Conservation (phyloP, 2,797 vertebrate genomes). For the Percopsis omiscomaycus region DNA sequence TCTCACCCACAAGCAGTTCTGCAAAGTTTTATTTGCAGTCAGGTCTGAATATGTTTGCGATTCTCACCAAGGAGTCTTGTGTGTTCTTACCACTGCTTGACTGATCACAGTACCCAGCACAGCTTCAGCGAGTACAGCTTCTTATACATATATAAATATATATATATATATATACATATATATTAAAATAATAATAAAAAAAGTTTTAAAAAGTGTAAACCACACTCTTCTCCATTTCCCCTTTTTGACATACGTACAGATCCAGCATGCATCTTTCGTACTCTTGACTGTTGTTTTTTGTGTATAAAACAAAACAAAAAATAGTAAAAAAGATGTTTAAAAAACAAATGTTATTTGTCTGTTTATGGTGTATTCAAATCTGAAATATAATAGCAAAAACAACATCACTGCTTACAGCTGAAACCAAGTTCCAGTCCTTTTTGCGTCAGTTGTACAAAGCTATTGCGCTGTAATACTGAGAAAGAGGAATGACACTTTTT, state of each 20-base stretch:
- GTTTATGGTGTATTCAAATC: slow-evolving; percentile 88
- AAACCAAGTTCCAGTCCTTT: slow-evolving; percentile 59
- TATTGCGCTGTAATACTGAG: slow-evolving; percentile 59
- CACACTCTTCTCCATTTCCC: slow-evolving; percentile 35
- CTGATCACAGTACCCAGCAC: slow-evolving; percentile 72
- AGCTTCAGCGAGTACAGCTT: slow-evolving; percentile 64
- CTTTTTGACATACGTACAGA: slow-evolving; percentile 80
- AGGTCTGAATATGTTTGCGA: slow-evolving; percentile 73
- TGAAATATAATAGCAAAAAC: slow-evolving; percentile 79
- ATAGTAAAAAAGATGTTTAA: slow-evolving; percentile 75
- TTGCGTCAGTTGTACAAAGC: slow-evolving; percentile 59
- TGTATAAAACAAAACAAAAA: slow-evolving; percentile 83
- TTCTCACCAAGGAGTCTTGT: slow-evolving; percentile 71
- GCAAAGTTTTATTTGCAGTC: slow-evolving; percentile 84
- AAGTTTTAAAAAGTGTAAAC: slow-evolving; percentile 47
- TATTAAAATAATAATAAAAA: slow-evolving; percentile 25
- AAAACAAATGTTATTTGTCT: slow-evolving; percentile 85
- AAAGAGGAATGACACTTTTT: slow-evolving; percentile 49
- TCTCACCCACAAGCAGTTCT: slow-evolving; percentile 64
- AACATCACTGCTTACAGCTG: slow-evolving; percentile 69
- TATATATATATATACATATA: slow-evolving; percentile 17
- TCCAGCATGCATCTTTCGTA: slow-evolving; percentile 97
- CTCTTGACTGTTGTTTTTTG: slow-evolving; percentile 91
- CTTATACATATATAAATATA: slow-evolving; percentile 43
- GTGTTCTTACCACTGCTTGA: slow-evolving; percentile 69